Base-by-base conservation (phyloP, 2,888 invertebrate species). In the Encarsia formosa region DNA sequence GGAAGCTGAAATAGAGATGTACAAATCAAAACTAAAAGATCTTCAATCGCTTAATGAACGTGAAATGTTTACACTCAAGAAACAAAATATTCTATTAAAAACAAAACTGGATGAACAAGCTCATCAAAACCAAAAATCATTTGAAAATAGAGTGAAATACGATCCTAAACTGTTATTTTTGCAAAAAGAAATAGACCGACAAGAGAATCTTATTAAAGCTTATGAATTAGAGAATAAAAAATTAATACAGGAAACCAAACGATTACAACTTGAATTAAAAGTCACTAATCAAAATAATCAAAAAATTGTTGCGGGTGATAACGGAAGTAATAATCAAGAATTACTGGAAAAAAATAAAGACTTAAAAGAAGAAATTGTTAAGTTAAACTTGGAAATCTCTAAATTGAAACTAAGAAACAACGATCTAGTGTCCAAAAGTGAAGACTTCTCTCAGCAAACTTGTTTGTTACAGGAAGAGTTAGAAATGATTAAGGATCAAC, bases 191-290 rank as follows among this genome's bases (percentile, higher is more conserved):
- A 11, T 73, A 18, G 69, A 71, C 41, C 67, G 69, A 11, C 70
- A 72, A 42, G 73, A 72, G 37, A 66, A 59, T n/a, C 26, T 73
- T 16, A 68, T 70, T 35, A 64, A 61, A 8, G 64, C 70, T 38
- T 73, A 73, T 34, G 73, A 73, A 42, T 61, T 56, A 0, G 73
- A 73, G 37, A 73, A 73, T 44, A 73, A 71, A 45, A 67, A 67
- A 43, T 46, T 73, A n/a, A 59, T 71, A 26, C 59, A 62, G 16
- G 71, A 71, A 19, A 64, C 59, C 1, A 72, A 73, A 38, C 61
- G 60, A 5, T 59, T 69, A 42, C 67, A 70, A 13, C 65, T 64
- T 6, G 71, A 71, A 40, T 46, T 66, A 46, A 72, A 67, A 46
- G 61, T 50, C 23, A 37, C 61, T 13, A 63, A 63, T 8, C 52